Conservation (phyloP, 2,113 vertebrate species). For the Amphilophus citrinellus region DNA sequence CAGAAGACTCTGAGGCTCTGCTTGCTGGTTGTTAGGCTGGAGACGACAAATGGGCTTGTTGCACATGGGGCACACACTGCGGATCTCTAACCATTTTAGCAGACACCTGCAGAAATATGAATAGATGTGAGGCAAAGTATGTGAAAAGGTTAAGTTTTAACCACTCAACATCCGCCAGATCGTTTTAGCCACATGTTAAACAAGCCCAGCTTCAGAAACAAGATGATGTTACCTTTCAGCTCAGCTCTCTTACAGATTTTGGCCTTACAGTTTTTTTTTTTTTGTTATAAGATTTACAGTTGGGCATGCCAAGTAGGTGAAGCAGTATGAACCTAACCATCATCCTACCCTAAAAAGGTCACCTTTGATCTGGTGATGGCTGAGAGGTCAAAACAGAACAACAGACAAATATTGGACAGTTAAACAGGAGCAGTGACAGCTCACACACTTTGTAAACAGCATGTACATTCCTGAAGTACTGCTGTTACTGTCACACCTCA, state of each 20-base stretch:
- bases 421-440: not conserved
- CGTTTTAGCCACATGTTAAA: not conserved
- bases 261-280: not conserved
- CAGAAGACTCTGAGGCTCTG: constrained; percentile 63
- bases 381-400: not conserved
- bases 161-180: not conserved
- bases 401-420: not conserved
- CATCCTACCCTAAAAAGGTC: not conserved
- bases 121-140: not conserved
- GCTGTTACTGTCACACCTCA: constrained; percentile 24
- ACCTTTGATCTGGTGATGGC: not conserved
- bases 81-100: constrained; percentile 86
- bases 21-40: constrained; percentile 62
- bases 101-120: constrained; percentile 76
- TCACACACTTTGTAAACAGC: not conserved
- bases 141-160: not conserved
- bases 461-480: not conserved
- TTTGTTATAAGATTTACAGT: not conserved
- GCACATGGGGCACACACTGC: constrained; percentile 86
- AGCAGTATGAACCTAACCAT: not conserved
- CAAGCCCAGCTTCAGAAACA: not conserved
- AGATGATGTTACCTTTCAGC: not conserved
- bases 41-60: constrained; percentile 82
- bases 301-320: not conserved
- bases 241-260: not conserved